These are phyloP conservation scores for Lycopodina hypogea DNA, from an alignment of 37 sponge, comb jelly and placozoan species.

Conservation along the genomic window DNA sequence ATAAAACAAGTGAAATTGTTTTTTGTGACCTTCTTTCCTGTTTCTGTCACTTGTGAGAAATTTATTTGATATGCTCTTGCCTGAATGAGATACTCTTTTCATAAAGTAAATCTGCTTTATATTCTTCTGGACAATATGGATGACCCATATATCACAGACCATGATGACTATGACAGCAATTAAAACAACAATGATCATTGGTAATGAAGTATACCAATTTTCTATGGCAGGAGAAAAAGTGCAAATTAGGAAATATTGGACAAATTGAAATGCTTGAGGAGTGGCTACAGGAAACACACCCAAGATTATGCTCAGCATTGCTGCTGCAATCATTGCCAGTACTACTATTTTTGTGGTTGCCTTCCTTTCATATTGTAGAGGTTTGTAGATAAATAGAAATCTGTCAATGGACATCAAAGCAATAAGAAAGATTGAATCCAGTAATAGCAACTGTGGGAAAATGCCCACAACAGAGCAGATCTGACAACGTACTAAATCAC, in stretches of 20 bases:
- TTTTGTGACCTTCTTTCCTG: neutral
- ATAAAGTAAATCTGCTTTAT: neutral
- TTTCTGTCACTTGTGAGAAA: too few relatives aligned
- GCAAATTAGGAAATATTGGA: too few relatives aligned
- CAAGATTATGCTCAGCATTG: too few relatives aligned
- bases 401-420: neutral
- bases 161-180: neutral
- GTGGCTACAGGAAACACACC: too few relatives aligned
- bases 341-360: neutral
- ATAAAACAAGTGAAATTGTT: neutral
- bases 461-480: neutral
- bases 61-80: too few relatives aligned
- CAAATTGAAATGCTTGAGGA: too few relatives aligned
- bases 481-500: neutral
- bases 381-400: neutral
- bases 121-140: neutral
- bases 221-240: too few relatives aligned
- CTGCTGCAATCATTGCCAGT: too few relatives aligned
- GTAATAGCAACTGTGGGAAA: neutral
- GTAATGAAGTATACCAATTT: too few relatives aligned
- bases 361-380: neutral
- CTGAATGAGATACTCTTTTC: too few relatives aligned
- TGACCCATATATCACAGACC: neutral
- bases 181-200: neutral
- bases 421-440: neutral